Percentiles rank a stretch among this genome's conserved stretches.
These are phyloP conservation scores for Schizaphis graminum DNA, from an alignment of 2,888 invertebrate species.

Conservation along the genomic window DNA sequence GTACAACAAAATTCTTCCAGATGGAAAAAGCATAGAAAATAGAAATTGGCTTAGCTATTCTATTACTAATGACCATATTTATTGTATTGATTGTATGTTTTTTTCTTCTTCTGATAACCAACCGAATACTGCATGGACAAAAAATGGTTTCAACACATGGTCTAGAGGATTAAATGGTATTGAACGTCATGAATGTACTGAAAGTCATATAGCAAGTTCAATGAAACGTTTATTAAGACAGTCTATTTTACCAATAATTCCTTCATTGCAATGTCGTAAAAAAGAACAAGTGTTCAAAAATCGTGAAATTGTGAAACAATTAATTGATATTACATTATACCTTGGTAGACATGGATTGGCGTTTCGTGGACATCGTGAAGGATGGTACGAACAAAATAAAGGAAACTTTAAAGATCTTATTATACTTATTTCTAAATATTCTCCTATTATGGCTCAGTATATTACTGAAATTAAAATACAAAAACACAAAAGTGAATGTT, in stretches of 20 bases:
- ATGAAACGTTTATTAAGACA: constrained; percentile 22
- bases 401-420: constrained; percentile 35
- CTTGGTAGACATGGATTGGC: not conserved
- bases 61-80: not conserved
- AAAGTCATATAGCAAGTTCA: constrained; percentile 22
- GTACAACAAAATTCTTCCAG: constrained; percentile 2
- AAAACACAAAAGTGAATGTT: constrained; percentile 2
- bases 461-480: not conserved
- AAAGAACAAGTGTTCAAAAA: not conserved
- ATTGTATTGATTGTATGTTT: constrained; percentile 40
- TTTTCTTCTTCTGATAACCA: constrained; percentile 24
- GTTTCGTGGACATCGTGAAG: constrained; percentile 6
- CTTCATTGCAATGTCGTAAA: not conserved
- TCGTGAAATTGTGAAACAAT: not conserved
- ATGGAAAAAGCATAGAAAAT: constrained; percentile 13
- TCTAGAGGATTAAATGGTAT: not conserved
- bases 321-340: not conserved
- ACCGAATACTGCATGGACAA: constrained; percentile 9
- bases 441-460: constrained; percentile 5
- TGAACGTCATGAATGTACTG: constrained; percentile 16
- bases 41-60: constrained; percentile 16
- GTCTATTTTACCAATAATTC: constrained; percentile 22
- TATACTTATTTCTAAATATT: constrained; percentile 3
- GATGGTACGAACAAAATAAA: not conserved
- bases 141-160: constrained; percentile 13